Evolutionary conservation across 2,888 invertebrate species (phyloP).

Genomic region (Euzophera pinguis): DNA sequence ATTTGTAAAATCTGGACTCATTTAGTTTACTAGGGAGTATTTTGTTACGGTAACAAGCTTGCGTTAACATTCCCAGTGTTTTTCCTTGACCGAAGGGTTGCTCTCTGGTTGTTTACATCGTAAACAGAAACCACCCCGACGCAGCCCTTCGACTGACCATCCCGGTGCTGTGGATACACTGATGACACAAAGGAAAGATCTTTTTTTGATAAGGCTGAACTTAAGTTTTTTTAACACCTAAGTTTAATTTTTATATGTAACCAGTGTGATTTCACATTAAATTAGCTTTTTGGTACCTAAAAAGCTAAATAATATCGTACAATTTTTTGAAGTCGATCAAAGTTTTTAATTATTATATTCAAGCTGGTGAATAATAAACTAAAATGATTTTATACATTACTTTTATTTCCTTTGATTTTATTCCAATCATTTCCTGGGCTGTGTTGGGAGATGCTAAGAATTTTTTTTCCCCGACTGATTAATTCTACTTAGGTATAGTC

Average conservation of each 20-base stretch:
- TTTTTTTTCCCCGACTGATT: no score
- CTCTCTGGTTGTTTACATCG: constrained; percentile 65
- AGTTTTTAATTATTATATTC: constrained; percentile 71
- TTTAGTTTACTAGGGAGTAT: constrained; percentile 45
- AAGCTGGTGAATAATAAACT: constrained; percentile 72
- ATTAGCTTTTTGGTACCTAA: constrained; percentile 53
- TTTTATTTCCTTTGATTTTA: constrained; percentile 34
- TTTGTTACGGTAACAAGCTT: constrained; percentile 42
- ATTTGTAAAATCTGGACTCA: constrained; percentile 47
- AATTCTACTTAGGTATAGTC: no score
- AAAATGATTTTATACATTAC: constrained; percentile 56
- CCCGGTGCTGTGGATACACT: constrained; percentile 58
- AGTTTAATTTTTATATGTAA: constrained; percentile 72
- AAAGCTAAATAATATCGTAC: constrained; percentile 60
- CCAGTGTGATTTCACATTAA: constrained; percentile 57
- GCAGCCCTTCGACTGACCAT: constrained; percentile 61
- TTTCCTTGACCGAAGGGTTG: constrained; percentile 67
- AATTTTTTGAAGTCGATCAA: constrained; percentile 74
- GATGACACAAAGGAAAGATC: constrained; percentile 66
- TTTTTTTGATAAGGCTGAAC: constrained; percentile 78
- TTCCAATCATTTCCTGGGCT: no score
- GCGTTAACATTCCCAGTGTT: constrained; percentile 72
- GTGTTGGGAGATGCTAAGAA: no score
- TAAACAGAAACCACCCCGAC: constrained; percentile 60
- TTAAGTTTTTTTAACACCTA: constrained; percentile 69